phyloP scores from a whole-genome alignment of 2,888 invertebrate genomes.

The Microchrysa polita region DNA sequence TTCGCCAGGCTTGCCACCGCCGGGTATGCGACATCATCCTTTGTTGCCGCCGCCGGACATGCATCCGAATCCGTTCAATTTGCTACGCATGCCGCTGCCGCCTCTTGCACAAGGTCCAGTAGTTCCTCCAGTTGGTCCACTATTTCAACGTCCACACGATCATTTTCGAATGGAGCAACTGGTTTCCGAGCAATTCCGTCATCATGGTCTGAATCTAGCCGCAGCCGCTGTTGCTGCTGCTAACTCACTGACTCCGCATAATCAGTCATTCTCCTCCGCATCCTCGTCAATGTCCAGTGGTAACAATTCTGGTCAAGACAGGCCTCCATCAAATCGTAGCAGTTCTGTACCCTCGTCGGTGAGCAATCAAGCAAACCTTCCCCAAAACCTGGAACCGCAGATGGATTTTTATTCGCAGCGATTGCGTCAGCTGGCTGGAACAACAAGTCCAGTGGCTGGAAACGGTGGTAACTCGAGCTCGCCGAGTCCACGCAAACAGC shows the following conservation, averaged over 20 bases:
- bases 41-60: conserved; percentile 77
- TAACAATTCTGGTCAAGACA: conserved; percentile 66
- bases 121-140: conserved; percentile 74
- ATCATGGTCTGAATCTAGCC: conserved; percentile 80
- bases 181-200: conserved; percentile 83
- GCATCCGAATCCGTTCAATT: conserved; percentile 77
- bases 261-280: conserved; percentile 67
- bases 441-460: conserved; percentile 91
- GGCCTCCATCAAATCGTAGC: conserved; percentile 64
- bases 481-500: conserved; percentile 82
- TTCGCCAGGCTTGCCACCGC: conserved; percentile 70
- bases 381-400: conserved; percentile 77
- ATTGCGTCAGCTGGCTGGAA: conserved; percentile 95
- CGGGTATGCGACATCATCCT: conserved; percentile 74
- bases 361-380: conserved; percentile 61
- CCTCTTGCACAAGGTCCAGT: conserved; percentile 74
- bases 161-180: conserved; percentile 87
- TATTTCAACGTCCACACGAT: conserved; percentile 81
- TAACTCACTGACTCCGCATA: conserved; percentile 71
- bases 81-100: conserved; percentile 80
- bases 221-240: conserved; percentile 76
- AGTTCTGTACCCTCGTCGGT: conserved; percentile 54
- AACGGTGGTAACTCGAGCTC: conserved; percentile 78
- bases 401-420: conserved; percentile 99
- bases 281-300: conserved; percentile 35